Evolutionary conservation across 2,888 invertebrate species (phyloP).

Genomic region (Thysanoteuthis rhombus): DNA sequence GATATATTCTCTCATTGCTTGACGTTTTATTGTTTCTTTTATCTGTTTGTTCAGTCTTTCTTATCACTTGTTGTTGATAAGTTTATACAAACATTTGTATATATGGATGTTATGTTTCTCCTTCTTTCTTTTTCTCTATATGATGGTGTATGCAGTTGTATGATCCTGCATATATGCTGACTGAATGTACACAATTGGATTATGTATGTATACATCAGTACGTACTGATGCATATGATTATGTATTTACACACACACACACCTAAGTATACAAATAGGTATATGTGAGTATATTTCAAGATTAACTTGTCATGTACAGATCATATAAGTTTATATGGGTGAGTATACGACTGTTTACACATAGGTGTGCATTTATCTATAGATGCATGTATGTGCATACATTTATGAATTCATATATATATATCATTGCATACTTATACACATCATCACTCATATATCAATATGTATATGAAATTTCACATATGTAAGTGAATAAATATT

Average conservation of each 20-base stretch:
- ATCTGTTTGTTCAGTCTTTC: background rate
- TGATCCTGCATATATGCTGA: background rate
- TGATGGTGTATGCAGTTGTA: background rate
- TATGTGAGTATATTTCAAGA: background rate
- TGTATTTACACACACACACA: background rate
- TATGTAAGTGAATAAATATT: background rate
- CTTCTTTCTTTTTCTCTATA: no score
- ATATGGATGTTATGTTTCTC: no score
- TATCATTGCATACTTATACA: no score
- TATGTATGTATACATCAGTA: background rate
- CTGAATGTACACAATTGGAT: background rate
- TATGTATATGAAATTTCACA: no score
- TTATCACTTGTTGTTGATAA: conserved; percentile 12
- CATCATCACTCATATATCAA: no score
- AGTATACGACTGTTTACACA: no score
- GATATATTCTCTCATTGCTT: background rate
- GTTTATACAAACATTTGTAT: background rate
- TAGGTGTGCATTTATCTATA: no score
- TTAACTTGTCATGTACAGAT: no score
- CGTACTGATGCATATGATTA: background rate
- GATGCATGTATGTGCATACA: background rate
- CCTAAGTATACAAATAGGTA: background rate
- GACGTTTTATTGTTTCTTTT: background rate
- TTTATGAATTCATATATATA: background rate
- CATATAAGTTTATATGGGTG: no score